phyloP scores from a whole-genome alignment of 2,113 vertebrate genomes.

The Chionomys nivalis region DNA sequence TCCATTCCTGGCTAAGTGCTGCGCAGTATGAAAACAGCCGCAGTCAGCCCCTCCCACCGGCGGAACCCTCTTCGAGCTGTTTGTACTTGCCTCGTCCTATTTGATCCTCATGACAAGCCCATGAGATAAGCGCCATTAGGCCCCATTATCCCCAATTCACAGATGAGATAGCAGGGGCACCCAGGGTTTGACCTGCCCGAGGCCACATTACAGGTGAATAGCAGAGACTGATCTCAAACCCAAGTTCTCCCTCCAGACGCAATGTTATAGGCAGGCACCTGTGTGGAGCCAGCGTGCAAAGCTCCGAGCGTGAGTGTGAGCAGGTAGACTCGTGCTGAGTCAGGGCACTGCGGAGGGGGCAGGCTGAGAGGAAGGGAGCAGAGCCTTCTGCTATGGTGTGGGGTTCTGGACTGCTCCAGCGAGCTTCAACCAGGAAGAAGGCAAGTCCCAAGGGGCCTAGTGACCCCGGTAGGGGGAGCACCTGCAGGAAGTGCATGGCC shows the following conservation, averaged over 20 bases:
- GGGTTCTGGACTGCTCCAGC: neutral
- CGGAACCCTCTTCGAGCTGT: neutral
- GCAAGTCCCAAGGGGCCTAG: neutral
- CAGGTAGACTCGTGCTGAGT: neutral
- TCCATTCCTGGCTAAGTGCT: neutral
- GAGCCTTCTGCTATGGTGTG: no score
- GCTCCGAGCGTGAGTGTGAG: neutral
- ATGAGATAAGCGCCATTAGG: slow-evolving; percentile 62
- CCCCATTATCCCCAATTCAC: slow-evolving; percentile 54
- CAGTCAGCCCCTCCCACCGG: neutral
- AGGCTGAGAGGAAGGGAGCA: neutral
- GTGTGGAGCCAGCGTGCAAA: neutral
- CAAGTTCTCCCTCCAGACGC: neutral
- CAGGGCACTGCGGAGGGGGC: neutral
- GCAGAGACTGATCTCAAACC: slow-evolving; percentile 13
- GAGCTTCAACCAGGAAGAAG: neutral
- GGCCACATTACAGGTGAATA: slow-evolving; percentile 38
- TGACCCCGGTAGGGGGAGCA: neutral
- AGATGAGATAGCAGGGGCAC: slow-evolving; percentile 68
- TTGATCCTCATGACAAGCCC: slow-evolving; percentile 36
- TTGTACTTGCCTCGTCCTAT: neutral
- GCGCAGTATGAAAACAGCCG: neutral
- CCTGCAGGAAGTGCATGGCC: neutral
- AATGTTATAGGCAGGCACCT: accelerated
- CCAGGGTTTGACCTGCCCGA: slow-evolving; percentile 54